phyloP scores from a whole-genome alignment of 2,113 vertebrate species.

The Sarotherodon lohbergeri region DNA sequence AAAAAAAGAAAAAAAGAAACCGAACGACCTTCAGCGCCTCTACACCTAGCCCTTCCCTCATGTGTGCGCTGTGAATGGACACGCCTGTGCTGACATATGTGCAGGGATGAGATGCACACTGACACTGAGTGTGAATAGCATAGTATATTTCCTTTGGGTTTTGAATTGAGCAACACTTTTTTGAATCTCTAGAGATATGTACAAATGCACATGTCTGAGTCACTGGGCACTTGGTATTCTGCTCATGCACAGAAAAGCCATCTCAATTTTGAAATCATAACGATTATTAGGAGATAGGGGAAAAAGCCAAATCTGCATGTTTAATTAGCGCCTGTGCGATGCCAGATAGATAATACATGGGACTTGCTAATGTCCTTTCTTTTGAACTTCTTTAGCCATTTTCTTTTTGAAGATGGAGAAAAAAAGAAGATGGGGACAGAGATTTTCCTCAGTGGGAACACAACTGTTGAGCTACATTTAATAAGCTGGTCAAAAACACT shows the following conservation, averaged over 20 bases:
- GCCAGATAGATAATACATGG: conserved; percentile 66
- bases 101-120: neutral
- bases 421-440: conserved; percentile 36
- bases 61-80: conserved; percentile 3
- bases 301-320: conserved; percentile 70
- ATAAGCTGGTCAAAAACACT: conserved; percentile 66
- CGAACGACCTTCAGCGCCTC: conserved; percentile 73
- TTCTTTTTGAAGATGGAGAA: conserved; percentile 54
- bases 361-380: conserved; percentile 65
- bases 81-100: neutral
- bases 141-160: neutral
- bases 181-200: neutral
- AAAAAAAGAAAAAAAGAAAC: conserved; percentile 23
- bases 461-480: conserved; percentile 71
- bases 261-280: conserved; percentile 64
- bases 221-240: conserved; percentile 62
- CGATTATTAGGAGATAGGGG: conserved; percentile 66
- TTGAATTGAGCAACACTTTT: neutral
- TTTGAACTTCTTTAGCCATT: conserved; percentile 57
- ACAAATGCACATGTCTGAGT: conserved; percentile 3
- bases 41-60: conserved; percentile 38
- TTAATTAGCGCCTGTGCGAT: conserved; percentile 66
- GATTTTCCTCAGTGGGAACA: conserved; percentile 51
- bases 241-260: conserved; percentile 24
- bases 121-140: neutral